These are phyloP conservation scores for Eupeodes luniger DNA, from an alignment of 2,888 invertebrate genomes.

Conservation along the genomic window DNA sequence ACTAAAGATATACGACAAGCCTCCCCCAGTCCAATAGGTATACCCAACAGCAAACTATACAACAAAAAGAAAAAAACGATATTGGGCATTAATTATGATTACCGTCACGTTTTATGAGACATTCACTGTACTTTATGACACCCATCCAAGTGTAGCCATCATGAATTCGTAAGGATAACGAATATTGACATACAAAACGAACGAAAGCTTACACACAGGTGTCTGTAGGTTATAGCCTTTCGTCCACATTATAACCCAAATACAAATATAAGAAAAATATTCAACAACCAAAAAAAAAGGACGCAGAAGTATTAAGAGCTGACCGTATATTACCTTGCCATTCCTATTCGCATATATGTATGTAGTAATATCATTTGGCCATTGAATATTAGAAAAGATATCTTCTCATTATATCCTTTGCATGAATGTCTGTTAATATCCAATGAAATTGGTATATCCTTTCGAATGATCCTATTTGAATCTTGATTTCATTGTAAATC, in stretches of 20 bases:
- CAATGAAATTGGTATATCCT: slow-evolving; percentile 35
- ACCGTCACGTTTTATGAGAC: slow-evolving; percentile 85
- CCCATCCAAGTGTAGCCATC: slow-evolving; percentile 78
- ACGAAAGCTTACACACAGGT: slow-evolving; percentile 77
- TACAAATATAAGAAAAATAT: slow-evolving; percentile 28
- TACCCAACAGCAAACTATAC: background rate
- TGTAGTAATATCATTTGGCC: slow-evolving; percentile 31
- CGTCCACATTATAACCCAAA: slow-evolving; percentile 23
- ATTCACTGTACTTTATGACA: slow-evolving; percentile 83
- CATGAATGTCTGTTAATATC: slow-evolving; percentile 35
- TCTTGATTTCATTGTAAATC: slow-evolving; percentile 72
- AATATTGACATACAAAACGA: slow-evolving; percentile 81
- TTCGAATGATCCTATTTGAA: slow-evolving; percentile 65
- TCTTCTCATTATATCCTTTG: slow-evolving; percentile 75
- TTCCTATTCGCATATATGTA: too few species aligned
- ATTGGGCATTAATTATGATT: slow-evolving; percentile 84
- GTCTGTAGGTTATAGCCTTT: slow-evolving; percentile 48
- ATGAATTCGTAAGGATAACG: slow-evolving; percentile 80
- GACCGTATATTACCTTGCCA: background rate
- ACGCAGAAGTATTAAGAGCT: background rate
- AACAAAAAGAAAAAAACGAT: slow-evolving; percentile 23
- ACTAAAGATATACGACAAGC: background rate
- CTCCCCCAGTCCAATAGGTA: too few species aligned
- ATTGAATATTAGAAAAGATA: slow-evolving; percentile 77
- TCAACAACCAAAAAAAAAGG: slow-evolving; percentile 35